Evolutionary conservation across 2,113 vertebrate genomes (phyloP), one percentile per base, ranked within the genome.

Genomic region (Psittacara wagleri): DNA sequence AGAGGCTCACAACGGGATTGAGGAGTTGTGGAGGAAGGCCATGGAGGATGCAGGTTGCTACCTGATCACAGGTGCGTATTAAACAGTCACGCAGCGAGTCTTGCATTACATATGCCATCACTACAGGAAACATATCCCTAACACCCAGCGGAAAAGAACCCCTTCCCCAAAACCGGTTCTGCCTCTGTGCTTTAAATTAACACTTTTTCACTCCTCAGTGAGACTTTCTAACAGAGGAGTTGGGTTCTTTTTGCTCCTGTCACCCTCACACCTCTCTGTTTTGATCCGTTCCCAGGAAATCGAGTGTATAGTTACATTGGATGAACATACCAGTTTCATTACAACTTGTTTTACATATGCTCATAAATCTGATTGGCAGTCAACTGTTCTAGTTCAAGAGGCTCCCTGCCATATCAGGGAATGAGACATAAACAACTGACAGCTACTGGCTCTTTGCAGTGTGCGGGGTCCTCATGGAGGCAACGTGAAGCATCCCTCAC

Each of bases 121-220:
- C 31, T 16, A 0, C 2, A 10, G 67, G 20, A n/a, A 10, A 7
- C 6, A 17, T 0, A 0, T 14, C 14, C 24, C 6, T 2, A 17
- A 31, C 3, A 8, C 49, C 54, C 19, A 3, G 4, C 8, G 1
- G 2, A 15, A 59, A 52, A 70, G 17, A 64, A 9, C 17, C 24
- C 41, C 5, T 57, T 63, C 11, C 20, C 11, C 8, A 3, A 48
- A 59, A 41, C 20, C 7, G 1, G 3, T 35, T 8, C 2, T 23
- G 14, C 11, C 3, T 28, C 5, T 0, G 24, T 24, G 44, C 31
- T 68, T 55, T 52, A 20, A 70, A 70, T 29, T 57, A 19, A 7
- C 3, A 1, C 22, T 41, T 49, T 78, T 41, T n/a, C 39, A 2
- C 28, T 51, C 55, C 22, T 64, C 29, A 4, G 29, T 7, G 23